phyloP scores from a whole-genome alignment of 2,888 invertebrate species.

The Deladenus siricidicola region DNA sequence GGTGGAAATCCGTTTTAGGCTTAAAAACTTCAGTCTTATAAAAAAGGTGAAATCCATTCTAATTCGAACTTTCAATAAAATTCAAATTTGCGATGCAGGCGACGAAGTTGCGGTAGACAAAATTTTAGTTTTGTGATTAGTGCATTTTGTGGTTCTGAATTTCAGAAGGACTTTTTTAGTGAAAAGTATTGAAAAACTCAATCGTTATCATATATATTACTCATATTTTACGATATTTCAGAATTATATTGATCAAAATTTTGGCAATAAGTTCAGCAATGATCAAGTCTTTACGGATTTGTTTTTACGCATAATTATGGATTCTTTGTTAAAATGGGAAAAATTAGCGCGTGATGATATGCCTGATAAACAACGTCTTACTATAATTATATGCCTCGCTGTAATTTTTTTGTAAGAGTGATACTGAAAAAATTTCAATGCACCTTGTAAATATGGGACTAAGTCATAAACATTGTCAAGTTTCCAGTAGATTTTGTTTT shows the following conservation, averaged over 20 bases:
- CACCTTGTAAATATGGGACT: too few relatives aligned
- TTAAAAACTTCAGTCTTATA: too few relatives aligned
- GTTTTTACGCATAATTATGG: constrained; percentile 28
- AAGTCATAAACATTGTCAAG: too few relatives aligned
- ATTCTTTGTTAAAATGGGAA: constrained; percentile 38
- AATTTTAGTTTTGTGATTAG: too few relatives aligned
- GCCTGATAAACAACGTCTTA: constrained; percentile 33
- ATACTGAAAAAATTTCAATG: background rate
- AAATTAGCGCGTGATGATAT: constrained; percentile 29
- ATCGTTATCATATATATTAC: too few relatives aligned
- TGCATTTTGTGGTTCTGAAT: too few relatives aligned
- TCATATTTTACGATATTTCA: background rate
- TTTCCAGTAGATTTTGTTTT: too few relatives aligned
- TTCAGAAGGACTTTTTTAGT: background rate
- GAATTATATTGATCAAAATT: constrained; percentile 18
- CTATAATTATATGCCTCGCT: constrained; percentile 11
- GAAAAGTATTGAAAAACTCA: background rate
- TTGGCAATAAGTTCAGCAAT: background rate
- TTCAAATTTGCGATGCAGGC: too few relatives aligned
- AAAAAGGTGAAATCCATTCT: too few relatives aligned
- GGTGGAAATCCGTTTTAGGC: too few relatives aligned
- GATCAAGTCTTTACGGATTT: constrained; percentile 29
- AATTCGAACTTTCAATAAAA: too few relatives aligned
- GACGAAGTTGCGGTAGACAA: too few relatives aligned
- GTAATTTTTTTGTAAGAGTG: background rate